Evolutionary conservation across 2,797 vertebrate species (phyloP).

Genomic region (Cheirogaleus major): DNA sequence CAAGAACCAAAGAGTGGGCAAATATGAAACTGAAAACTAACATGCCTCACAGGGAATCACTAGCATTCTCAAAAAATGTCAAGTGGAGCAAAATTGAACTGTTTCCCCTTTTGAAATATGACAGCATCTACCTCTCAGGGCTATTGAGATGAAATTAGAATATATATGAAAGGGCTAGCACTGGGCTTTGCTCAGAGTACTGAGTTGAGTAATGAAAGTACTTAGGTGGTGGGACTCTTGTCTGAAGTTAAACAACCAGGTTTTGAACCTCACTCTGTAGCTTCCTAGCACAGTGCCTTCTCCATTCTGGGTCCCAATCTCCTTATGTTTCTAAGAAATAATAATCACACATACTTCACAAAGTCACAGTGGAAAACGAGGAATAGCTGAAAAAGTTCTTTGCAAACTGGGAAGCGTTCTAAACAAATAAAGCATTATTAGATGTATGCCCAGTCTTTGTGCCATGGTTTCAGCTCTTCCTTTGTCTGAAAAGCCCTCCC

Average conservation of each 20-base stretch:
- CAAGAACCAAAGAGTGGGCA: not conserved
- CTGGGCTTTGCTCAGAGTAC: not conserved
- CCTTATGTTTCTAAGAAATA: conserved; percentile 3
- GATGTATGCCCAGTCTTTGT: not conserved
- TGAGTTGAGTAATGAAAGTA: not conserved
- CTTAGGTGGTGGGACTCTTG: not conserved
- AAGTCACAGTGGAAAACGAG: not conserved
- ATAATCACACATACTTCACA: not conserved
- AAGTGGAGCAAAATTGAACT: not conserved
- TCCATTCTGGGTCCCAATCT: not conserved
- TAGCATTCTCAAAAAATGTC: not conserved
- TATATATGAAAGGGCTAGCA: not conserved
- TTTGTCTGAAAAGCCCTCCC: not conserved
- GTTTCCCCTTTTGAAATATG: conserved; percentile 15
- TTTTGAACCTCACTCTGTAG: not conserved
- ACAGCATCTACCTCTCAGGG: not conserved
- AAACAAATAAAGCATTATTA: not conserved
- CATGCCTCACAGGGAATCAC: not conserved
- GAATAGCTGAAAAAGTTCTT: conserved; percentile 3
- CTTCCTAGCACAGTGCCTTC: not conserved
- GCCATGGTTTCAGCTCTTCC: not conserved
- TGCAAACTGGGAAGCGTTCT: not conserved
- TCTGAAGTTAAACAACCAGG: not conserved
- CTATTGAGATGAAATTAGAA: not conserved
- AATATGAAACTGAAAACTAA: not conserved